Evolutionary conservation across 2,113 vertebrate species (phyloP).

Genomic region (Dendropsophus ebraccatus): DNA sequence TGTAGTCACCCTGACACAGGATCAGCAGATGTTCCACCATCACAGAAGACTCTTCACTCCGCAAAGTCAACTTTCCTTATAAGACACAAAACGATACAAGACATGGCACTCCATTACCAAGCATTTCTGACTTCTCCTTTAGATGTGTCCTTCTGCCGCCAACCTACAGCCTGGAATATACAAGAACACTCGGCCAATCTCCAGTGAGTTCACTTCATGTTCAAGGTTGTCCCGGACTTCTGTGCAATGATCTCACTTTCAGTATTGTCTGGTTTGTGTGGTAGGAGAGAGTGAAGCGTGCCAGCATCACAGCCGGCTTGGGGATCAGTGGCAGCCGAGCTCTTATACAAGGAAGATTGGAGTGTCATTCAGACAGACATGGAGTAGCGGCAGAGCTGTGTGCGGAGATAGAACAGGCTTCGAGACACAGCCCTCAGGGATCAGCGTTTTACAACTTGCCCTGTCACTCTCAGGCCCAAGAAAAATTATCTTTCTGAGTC

Average conservation of each 20-base stretch:
- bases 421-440: neutral
- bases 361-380: conserved; percentile 32
- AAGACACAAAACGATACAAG: neutral
- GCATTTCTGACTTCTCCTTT: neutral
- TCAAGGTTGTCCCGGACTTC: conserved; percentile 43
- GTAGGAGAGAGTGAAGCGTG: neutral
- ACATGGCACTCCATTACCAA: neutral
- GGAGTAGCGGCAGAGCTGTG: neutral
- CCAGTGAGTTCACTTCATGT: neutral
- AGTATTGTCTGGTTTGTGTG: neutral
- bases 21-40: neutral
- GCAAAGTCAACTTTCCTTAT: neutral
- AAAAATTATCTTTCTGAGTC: conserved; percentile 24
- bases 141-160: neutral
- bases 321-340: conserved; percentile 16
- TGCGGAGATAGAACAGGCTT: conserved; percentile 9
- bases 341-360: conserved; percentile 26
- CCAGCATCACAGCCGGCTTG: conserved; percentile 6
- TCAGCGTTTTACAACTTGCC: conserved; percentile 1
- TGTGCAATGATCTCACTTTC: conserved; percentile 39
- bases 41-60: neutral
- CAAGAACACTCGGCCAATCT: neutral
- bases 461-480: conserved; percentile 21
- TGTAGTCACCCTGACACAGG: neutral
- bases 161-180: neutral